Evolutionary conservation across 2,797 vertebrate species (phyloP).

Genomic region (Semaprochilodus insignis): DNA sequence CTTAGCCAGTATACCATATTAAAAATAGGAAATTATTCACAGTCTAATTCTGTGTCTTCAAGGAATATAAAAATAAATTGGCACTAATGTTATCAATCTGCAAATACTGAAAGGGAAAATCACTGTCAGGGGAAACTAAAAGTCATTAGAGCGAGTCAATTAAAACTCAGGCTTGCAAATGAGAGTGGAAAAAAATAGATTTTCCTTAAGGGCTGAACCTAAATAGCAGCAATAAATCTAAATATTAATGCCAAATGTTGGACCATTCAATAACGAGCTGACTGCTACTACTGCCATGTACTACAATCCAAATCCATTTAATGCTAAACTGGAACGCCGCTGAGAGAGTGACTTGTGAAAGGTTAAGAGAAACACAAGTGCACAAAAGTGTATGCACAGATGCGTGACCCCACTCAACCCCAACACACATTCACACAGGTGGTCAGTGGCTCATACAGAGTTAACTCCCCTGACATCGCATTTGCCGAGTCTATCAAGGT

Average conservation of each 20-base stretch:
- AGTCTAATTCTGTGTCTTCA: neutral
- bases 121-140: constrained; percentile 64
- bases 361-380: neutral
- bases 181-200: constrained; percentile 69
- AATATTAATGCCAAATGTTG: constrained; percentile 71
- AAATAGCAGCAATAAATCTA: constrained; percentile 71
- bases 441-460: neutral
- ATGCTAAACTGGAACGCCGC: constrained; percentile 44
- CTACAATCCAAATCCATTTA: constrained; percentile 62
- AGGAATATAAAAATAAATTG: neutral
- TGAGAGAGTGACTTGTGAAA: neutral
- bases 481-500: constrained; percentile 37
- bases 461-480: constrained; percentile 11
- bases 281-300: constrained; percentile 67
- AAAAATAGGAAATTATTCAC: neutral
- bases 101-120: constrained; percentile 51
- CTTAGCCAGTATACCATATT: neutral
- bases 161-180: constrained; percentile 64
- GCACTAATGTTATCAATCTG: neutral
- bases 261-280: constrained; percentile 60
- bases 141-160: constrained; percentile 77
- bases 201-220: constrained; percentile 65
- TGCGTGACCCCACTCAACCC: neutral
- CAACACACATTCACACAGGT: neutral
- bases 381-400: neutral